These are phyloP conservation scores for Drosophila auraria DNA, from an alignment of 1,140 invertebrate genomes.

Conservation along the genomic window DNA sequence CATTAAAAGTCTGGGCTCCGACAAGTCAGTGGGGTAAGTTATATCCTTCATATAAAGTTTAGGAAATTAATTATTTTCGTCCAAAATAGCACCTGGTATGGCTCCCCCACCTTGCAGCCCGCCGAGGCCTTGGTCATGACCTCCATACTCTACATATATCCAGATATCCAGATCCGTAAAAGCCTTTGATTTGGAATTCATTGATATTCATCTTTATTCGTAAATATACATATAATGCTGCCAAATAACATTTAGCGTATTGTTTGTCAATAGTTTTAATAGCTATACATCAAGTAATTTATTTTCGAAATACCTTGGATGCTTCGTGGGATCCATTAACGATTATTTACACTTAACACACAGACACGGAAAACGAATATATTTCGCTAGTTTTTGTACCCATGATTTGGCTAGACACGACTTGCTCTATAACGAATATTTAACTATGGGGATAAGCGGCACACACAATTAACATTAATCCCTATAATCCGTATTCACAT, in stretches of 20 bases:
- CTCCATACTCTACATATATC: slow-evolving; percentile 18
- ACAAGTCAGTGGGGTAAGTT: slow-evolving; percentile 45
- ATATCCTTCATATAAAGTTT: no score
- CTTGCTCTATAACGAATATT: slow-evolving; percentile 34
- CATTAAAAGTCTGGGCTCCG: slow-evolving; percentile 59
- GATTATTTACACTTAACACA: slow-evolving; percentile 46
- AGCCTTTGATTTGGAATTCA: slow-evolving; percentile 22
- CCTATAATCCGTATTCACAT: slow-evolving; percentile 19
- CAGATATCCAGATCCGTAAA: slow-evolving; percentile 9
- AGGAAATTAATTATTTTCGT: not conserved
- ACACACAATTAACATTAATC: slow-evolving; percentile 32
- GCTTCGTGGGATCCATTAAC: slow-evolving; percentile 17
- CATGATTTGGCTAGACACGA: slow-evolving; percentile 43
- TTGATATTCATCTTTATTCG: slow-evolving; percentile 54
- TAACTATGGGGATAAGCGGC: slow-evolving; percentile 33
- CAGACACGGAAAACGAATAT: slow-evolving; percentile 38
- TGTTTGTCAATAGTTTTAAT: slow-evolving; percentile 53
- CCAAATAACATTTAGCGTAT: slow-evolving; percentile 68
- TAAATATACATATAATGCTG: slow-evolving; percentile 55
- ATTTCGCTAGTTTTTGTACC: slow-evolving; percentile 42
- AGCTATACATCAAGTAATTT: slow-evolving; percentile 41
- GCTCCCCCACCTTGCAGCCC: not conserved
- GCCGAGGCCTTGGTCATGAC: slow-evolving; percentile 59
- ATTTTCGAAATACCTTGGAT: slow-evolving; percentile 20
- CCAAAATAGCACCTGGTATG: slow-evolving; percentile 18